Conservation (phyloP, 2,888 invertebrate species). For the Cremastobaeus sp. region DNA sequence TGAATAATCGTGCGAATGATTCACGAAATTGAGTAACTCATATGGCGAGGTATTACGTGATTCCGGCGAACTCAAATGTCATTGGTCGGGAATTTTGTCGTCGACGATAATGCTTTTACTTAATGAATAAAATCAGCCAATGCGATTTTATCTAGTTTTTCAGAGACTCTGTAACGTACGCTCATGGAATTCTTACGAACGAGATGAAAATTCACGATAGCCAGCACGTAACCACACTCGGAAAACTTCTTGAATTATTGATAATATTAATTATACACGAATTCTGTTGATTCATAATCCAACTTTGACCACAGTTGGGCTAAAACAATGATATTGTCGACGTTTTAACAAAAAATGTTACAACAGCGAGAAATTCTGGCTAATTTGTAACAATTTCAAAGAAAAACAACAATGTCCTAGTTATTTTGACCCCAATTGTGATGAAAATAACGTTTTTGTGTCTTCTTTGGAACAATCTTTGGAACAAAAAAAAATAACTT, state of each 20-base stretch:
- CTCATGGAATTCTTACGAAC: constrained; percentile 3
- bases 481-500: too few relatives aligned
- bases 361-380: too few relatives aligned
- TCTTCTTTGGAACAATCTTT: too few relatives aligned
- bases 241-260: constrained; percentile 1
- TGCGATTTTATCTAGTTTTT: constrained; percentile 14
- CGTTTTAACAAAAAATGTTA: too few relatives aligned
- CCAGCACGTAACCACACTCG: neutral
- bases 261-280: too few relatives aligned
- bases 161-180: neutral
- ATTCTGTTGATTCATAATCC: too few relatives aligned
- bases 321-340: too few relatives aligned
- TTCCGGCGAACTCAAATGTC: constrained; percentile 5
- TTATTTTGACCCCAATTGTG: too few relatives aligned
- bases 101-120: constrained; percentile 6
- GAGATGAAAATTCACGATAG: constrained; percentile 11
- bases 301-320: too few relatives aligned
- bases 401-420: too few relatives aligned
- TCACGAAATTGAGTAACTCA: constrained; percentile 24
- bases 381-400: too few relatives aligned
- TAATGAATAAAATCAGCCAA: constrained; percentile 13
- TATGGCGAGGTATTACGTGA: neutral
- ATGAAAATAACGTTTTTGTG: too few relatives aligned
- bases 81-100: constrained; percentile 1
- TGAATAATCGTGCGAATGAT: constrained; percentile 28